phyloP scores from a whole-genome alignment of 2,113 vertebrate species.

The Limanda limanda region DNA sequence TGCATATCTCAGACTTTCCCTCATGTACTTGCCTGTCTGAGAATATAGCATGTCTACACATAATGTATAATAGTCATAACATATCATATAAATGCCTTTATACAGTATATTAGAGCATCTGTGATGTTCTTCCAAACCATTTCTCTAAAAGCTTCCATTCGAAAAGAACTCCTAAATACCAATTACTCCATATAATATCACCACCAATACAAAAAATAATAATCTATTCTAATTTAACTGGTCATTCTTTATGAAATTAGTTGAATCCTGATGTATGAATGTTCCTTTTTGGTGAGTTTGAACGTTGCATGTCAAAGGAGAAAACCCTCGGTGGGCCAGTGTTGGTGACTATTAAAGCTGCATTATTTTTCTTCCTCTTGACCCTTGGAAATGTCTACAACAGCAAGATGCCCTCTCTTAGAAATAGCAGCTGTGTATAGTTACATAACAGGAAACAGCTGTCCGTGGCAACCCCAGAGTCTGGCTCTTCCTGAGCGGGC shows the following conservation, averaged over 20 bases:
- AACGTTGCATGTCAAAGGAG: conserved; percentile 46
- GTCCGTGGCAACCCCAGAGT: conserved; percentile 76
- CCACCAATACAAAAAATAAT: not conserved
- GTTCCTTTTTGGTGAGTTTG: conserved; percentile 36
- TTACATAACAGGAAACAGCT: conserved; percentile 88
- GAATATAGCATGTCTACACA: not conserved
- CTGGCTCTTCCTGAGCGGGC: conserved; percentile 59
- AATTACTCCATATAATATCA: too few species aligned
- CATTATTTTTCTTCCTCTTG: conserved; percentile 86
- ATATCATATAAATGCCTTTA: not conserved
- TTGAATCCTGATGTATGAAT: conserved; percentile 12
- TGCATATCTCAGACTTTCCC: conserved; percentile 35
- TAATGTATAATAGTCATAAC: not conserved
- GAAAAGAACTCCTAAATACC: not conserved
- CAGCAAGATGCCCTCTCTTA: conserved; percentile 80
- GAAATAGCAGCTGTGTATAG: conserved; percentile 84
- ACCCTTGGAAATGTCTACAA: conserved; percentile 83
- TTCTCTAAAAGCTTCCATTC: not conserved
- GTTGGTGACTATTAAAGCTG: conserved; percentile 83
- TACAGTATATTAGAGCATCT: too few species aligned
- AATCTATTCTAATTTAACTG: not conserved
- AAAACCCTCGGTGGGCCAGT: conserved; percentile 83
- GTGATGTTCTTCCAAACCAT: not conserved
- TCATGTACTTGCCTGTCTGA: conserved; percentile 6
- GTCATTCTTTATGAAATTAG: not conserved